These are phyloP conservation scores for Picus viridis DNA, from an alignment of 2,797 vertebrate genomes.

Conservation along the genomic window DNA sequence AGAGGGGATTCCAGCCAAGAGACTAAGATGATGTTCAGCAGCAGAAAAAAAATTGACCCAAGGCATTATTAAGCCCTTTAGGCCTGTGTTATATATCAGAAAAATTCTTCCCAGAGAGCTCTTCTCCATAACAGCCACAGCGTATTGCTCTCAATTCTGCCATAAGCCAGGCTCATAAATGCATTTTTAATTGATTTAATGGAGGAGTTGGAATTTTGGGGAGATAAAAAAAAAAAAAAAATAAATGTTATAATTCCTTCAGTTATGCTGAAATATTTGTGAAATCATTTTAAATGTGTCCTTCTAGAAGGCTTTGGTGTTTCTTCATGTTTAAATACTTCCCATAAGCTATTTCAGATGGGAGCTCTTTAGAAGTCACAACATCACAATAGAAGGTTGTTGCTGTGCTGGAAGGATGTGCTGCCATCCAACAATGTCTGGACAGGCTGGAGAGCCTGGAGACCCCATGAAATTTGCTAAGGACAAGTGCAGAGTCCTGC, in stretches of 20 bases:
- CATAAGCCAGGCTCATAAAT: slow-evolving; percentile 1
- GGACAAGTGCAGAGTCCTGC: too few species aligned
- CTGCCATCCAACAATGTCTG: too few species aligned
- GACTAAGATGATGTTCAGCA: slow-evolving; percentile 2
- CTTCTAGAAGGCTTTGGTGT: background rate
- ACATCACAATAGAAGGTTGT: background rate
- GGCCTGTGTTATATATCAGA: background rate
- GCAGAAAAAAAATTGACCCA: slow-evolving; percentile 35
- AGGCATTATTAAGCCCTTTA: background rate
- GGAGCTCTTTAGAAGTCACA: background rate
- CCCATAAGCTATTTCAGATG: background rate
- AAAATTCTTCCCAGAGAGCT: slow-evolving; percentile 14
- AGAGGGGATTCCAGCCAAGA: slow-evolving; percentile 13
- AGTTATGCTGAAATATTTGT: background rate
- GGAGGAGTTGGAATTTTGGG: background rate
- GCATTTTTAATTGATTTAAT: slow-evolving; percentile 35
- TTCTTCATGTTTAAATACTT: background rate
- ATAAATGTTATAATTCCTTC: background rate
- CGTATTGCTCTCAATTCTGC: slow-evolving; percentile 14
- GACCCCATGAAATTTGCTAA: too few species aligned
- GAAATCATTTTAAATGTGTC: background rate
- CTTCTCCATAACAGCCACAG: background rate
- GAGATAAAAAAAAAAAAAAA: background rate
- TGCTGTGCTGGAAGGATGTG: background rate
- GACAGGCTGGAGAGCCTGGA: too few species aligned